Conservation (phyloP, 2,113 vertebrate species). For the Epinephelus cyanopodus region DNA sequence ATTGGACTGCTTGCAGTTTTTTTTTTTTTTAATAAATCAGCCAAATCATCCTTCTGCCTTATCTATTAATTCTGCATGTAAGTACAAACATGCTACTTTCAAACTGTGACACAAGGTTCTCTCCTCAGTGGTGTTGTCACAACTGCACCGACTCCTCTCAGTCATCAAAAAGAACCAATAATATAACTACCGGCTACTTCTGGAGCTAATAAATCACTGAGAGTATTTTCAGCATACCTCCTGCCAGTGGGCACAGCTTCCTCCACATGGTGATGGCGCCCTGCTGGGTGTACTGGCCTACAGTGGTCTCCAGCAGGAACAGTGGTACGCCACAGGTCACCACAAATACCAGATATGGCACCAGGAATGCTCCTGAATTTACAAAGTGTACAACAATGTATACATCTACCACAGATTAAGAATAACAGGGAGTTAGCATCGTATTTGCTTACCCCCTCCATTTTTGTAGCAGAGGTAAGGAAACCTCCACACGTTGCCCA, state of each 20-base stretch:
- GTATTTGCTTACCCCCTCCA: slow-evolving; percentile 80
- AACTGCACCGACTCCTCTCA: too few relatives aligned
- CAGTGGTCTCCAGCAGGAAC: slow-evolving; percentile 81
- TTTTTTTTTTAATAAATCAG: too few relatives aligned
- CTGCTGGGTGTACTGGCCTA: slow-evolving; percentile 84
- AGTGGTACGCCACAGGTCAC: slow-evolving; percentile 81
- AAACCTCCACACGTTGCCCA: slow-evolving; percentile 87
- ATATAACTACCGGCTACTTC: background rate
- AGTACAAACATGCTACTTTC: too few relatives aligned
- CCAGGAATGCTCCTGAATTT: slow-evolving; percentile 81
- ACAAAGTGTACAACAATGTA: slow-evolving; percentile 3
- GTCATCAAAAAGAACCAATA: background rate
- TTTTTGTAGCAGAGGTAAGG: slow-evolving; percentile 87
- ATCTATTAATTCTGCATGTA: too few relatives aligned
- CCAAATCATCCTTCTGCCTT: too few relatives aligned
- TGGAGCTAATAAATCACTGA: background rate
- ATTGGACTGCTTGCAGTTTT: too few relatives aligned
- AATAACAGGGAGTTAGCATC: too few relatives aligned
- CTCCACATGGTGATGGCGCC: slow-evolving; percentile 83
- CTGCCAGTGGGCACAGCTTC: slow-evolving; percentile 80
- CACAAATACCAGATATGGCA: slow-evolving; percentile 84
- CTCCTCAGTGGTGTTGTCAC: too few relatives aligned
- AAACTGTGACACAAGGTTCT: too few relatives aligned
- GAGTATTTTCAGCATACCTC: slow-evolving; percentile 65
- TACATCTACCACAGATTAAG: background rate